Percentiles rank a stretch among this genome's conserved stretches.
These are phyloP conservation scores for Progne subis DNA, from an alignment of 2,113 vertebrate genomes.

Conservation along the genomic window DNA sequence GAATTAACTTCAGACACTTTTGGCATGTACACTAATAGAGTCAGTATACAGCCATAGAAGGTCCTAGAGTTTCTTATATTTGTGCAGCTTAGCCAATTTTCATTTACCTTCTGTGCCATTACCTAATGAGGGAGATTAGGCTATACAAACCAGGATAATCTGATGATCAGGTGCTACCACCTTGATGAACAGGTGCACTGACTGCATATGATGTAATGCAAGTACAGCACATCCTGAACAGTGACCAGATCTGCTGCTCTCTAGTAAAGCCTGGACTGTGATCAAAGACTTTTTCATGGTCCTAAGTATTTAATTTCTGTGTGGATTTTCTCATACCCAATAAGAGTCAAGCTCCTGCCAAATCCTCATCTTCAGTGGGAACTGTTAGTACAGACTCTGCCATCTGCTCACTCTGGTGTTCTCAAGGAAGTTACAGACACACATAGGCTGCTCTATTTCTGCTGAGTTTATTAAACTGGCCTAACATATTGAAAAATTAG, in stretches of 20 bases:
- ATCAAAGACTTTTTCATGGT: not conserved
- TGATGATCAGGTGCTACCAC: not conserved
- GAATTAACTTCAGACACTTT: not conserved
- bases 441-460: not conserved
- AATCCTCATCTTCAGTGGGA: not conserved
- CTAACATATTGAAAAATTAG: not conserved
- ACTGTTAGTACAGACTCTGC: not conserved
- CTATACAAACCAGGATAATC: not conserved
- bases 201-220: not conserved
- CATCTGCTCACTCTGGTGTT: not conserved
- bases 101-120: not conserved
- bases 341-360: not conserved
- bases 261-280: not conserved
- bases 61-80: not conserved
- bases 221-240: not conserved
- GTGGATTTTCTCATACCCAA: not conserved
- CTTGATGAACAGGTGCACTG: not conserved
- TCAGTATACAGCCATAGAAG: not conserved
- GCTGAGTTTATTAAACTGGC: not conserved
- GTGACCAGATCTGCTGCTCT: not conserved
- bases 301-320: not conserved
- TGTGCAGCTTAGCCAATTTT: not conserved
- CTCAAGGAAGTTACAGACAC: not conserved
- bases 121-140: not conserved
- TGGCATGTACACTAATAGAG: not conserved